Conservation (phyloP, 2,113 vertebrate species). For the Cisticola juncidis region DNA sequence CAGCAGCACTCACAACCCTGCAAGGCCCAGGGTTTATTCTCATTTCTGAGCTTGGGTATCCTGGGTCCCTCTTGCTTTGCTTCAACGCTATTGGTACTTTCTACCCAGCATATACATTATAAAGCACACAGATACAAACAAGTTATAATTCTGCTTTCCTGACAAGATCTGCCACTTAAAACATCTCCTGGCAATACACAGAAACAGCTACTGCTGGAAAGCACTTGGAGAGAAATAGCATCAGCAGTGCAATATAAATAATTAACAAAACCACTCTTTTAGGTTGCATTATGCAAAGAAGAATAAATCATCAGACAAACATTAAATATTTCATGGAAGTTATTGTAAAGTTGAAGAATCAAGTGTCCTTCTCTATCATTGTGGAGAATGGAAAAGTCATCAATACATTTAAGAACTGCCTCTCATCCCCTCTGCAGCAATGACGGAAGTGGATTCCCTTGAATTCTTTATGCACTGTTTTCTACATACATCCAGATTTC, state of each 20-base stretch:
- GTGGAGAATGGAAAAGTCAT: conserved; percentile 28
- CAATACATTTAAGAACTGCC: neutral
- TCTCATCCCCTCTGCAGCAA: neutral
- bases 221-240: conserved; percentile 17
- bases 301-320: conserved; percentile 58
- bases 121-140: neutral
- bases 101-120: neutral
- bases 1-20: neutral
- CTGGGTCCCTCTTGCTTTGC: neutral
- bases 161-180: conserved; percentile 19
- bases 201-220: neutral
- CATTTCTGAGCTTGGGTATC: neutral
- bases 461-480: neutral
- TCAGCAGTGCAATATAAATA: conserved; percentile 46
- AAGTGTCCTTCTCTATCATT: conserved; percentile 12
- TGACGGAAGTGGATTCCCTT: neutral
- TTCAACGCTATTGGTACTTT: neutral
- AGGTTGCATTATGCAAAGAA: conserved; percentile 27
- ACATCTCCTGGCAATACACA: neutral
- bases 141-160: conserved; percentile 20
- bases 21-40: neutral
- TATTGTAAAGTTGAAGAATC: conserved; percentile 37
- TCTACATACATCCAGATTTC: neutral
- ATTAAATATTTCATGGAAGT: conserved; percentile 60
- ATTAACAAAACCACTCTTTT: conserved; percentile 49